Base-by-base conservation (phyloP, 2,888 invertebrate genomes). In the Carpatolechia fugitivella region DNA sequence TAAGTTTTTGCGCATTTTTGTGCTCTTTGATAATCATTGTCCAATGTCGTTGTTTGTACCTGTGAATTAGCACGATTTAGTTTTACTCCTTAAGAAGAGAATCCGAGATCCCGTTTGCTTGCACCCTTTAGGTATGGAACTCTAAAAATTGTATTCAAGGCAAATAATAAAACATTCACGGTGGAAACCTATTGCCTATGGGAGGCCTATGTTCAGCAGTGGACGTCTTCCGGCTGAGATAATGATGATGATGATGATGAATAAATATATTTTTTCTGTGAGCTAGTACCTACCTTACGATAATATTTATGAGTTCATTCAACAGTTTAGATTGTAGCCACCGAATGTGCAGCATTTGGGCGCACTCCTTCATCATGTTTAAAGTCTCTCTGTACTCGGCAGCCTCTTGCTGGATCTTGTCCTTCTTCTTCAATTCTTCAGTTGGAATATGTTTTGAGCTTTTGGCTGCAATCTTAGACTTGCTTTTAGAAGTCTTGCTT, bases 11-110 rank as follows among this genome's bases (percentile, higher is more conserved):
- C 1, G 66, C 63, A 24, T 65, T 55, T 53, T 78, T 75, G 56
- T 80, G 71, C 56, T 87, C 85, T 58, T 74, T 79, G 6, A 86
- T 41, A 57, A 87, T 85, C 72, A 84, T 79, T 49, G 76, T 78
- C 89, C 88, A 89, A 29, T 72, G 73, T 0, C 87, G 80, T 55
- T 85, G 84, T 64, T 77, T 81, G 56, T 66, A 82, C 60, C 89
- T 88, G 60, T 14, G 24, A 6, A 24, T n/a, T n/a, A n/a, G n/a
- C n/a, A n/a, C n/a, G n/a, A n/a, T n/a, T n/a, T n/a, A n/a, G n/a
- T n/a, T n/a, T n/a, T n/a, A n/a, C n/a, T n/a, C n/a, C n/a, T n/a
- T n/a, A n/a, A n/a, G n/a, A n/a, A n/a, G n/a, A n/a, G n/a, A n/a
- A n/a, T n/a, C n/a, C n/a, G n/a, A n/a, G n/a, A n/a, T n/a, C n/a